Percentiles rank a stretch among this genome's conserved stretches.
Evolutionary conservation across 2,113 vertebrate species (phyloP).

Genomic region (Ardeotis arabs): DNA sequence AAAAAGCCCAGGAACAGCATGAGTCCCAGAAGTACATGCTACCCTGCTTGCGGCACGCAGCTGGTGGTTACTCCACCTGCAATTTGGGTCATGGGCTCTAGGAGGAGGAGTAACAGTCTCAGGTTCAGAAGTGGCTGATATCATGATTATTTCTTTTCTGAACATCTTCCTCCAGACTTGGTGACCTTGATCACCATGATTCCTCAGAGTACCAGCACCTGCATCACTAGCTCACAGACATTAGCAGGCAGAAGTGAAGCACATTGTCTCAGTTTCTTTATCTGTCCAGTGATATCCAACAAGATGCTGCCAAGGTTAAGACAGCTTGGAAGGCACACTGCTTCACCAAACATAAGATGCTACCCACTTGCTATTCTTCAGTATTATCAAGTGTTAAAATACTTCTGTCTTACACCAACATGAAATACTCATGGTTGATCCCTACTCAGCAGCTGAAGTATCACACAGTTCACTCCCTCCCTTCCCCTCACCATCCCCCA

Average conservation of each 20-base stretch:
- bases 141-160: neutral
- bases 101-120: neutral
- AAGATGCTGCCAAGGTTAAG: neutral
- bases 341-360: neutral
- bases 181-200: neutral
- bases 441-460: no score
- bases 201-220: neutral
- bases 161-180: neutral
- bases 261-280: neutral
- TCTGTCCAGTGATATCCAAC: neutral
- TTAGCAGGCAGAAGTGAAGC: neutral
- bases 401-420: neutral
- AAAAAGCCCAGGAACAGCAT: neutral
- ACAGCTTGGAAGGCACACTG: neutral
- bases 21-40: accelerated
- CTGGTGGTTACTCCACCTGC: neutral
- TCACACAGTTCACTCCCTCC: no score
- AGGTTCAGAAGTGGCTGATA: neutral
- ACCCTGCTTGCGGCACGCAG: neutral
- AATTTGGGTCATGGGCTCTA: neutral
- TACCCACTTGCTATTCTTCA: neutral
- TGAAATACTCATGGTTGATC: no score
- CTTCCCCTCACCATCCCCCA: no score
- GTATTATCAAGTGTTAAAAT: neutral
- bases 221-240: neutral